Evolutionary conservation across 2,888 invertebrate genomes (phyloP).

Genomic region (Polydrusus cervinus): DNA sequence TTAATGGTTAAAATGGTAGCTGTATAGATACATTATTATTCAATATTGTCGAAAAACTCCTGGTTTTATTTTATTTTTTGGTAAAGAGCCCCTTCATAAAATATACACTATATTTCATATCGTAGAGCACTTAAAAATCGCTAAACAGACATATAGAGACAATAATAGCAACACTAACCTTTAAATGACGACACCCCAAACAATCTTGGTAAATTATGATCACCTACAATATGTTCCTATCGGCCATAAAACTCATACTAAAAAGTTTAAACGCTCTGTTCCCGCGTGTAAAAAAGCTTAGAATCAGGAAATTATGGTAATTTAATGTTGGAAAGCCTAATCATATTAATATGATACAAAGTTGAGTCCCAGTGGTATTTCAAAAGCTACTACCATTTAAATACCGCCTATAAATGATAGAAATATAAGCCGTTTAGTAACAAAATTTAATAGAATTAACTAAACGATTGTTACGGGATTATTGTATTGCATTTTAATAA

Average conservation of each 20-base stretch:
- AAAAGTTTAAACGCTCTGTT: slow-evolving; percentile 48
- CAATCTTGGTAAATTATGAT: slow-evolving; percentile 37
- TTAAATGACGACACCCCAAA: slow-evolving; percentile 6
- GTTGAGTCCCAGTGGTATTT: slow-evolving; percentile 29
- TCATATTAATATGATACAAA: slow-evolving; percentile 47
- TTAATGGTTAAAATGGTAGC: too few relatives aligned
- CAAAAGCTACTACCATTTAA: slow-evolving; percentile 23
- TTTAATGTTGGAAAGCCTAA: slow-evolving; percentile 47
- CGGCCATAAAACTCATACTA: slow-evolving; percentile 41
- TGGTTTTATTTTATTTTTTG: too few relatives aligned
- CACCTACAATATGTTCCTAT: slow-evolving; percentile 35
- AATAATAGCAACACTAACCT: slow-evolving; percentile 20
- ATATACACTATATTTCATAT: not conserved
- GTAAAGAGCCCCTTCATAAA: too few relatives aligned
- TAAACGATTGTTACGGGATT: not conserved
- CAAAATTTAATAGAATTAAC: slow-evolving; percentile 5
- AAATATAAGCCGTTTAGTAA: slow-evolving; percentile 8
- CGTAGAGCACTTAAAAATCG: not conserved
- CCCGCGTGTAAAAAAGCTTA: slow-evolving; percentile 30
- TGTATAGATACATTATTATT: too few relatives aligned
- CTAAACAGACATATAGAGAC: not conserved
- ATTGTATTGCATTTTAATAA: not conserved
- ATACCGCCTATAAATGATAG: slow-evolving; percentile 30
- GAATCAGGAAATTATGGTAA: slow-evolving; percentile 52
- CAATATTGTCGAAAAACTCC: too few relatives aligned